phyloP scores from a whole-genome alignment of 1,140 invertebrate genomes.

The Ridgeia piscesae region DNA sequence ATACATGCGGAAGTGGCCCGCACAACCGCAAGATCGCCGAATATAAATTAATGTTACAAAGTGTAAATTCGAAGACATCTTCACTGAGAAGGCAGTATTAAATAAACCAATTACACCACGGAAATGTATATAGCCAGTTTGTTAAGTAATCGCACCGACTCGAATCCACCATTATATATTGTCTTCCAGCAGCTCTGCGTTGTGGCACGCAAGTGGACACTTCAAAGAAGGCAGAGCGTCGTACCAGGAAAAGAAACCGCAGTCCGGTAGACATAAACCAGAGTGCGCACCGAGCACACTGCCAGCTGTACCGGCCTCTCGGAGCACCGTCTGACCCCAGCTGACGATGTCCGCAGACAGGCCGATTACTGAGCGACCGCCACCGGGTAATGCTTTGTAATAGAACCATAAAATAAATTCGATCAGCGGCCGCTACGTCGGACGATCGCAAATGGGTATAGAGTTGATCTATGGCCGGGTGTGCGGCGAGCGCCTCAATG shows the following conservation, averaged over 20 bases:
- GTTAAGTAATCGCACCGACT: not conserved
- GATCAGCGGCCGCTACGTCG: not conserved
- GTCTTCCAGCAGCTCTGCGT: not conserved
- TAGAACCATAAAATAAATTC: constrained; percentile 6
- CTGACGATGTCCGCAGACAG: not conserved
- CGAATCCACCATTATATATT: not conserved
- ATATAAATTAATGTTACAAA: not conserved
- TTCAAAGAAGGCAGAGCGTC: not conserved
- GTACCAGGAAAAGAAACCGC: not conserved
- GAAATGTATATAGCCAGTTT: too few relatives aligned
- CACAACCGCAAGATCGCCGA: not conserved
- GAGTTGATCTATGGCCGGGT: not conserved
- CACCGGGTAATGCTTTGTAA: not conserved
- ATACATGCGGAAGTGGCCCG: not conserved
- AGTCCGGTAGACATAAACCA: not conserved
- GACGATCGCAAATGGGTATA: not conserved
- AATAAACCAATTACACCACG: too few relatives aligned
- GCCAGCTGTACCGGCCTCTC: not conserved
- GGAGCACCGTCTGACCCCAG: not conserved
- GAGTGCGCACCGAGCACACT: not conserved
- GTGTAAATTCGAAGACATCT: not conserved
- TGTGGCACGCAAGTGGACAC: not conserved
- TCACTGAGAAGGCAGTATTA: not conserved
- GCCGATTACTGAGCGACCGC: not conserved
- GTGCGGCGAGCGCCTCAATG: not conserved